Evolutionary conservation across 64 coral and sea anemone species (phyloP).

Genomic region (Pocillopora damicornis): DNA sequence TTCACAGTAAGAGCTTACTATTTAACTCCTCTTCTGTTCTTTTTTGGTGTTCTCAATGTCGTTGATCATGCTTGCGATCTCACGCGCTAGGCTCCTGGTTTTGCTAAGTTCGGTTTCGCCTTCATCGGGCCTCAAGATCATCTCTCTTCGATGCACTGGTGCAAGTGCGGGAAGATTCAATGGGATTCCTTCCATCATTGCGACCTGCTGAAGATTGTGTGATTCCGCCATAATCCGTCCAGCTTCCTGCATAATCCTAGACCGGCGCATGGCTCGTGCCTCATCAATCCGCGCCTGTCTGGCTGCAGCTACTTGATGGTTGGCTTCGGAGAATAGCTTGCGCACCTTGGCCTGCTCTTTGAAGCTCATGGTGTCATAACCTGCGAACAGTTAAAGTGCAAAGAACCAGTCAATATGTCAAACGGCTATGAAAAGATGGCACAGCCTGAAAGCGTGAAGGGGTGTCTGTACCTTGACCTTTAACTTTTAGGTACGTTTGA

Average conservation of each 20-base stretch:
- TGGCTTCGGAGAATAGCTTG: constrained; percentile 15
- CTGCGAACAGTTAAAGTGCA: neutral
- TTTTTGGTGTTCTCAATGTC: constrained; percentile 14
- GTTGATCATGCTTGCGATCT: constrained; percentile 13
- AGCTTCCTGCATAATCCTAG: constrained; percentile 15
- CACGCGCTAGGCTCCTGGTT: neutral
- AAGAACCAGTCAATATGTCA: neutral
- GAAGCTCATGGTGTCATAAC: constrained; percentile 18
- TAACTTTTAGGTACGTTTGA: no score
- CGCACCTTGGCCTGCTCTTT: neutral
- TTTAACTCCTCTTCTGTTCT: neutral
- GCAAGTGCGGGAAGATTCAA: constrained; percentile 5
- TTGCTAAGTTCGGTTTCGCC: neutral
- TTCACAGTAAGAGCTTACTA: neutral
- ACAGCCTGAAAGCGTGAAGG: no score
- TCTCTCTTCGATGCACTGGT: neutral
- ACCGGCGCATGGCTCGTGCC: neutral
- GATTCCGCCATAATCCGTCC: constrained; percentile 2
- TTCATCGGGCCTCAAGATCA: neutral
- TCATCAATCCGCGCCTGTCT: neutral
- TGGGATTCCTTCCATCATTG: constrained; percentile 11
- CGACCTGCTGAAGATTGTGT: constrained; percentile 30
- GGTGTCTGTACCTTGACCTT: no score
- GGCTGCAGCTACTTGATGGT: neutral
- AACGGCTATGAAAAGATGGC: neutral